A percentile compares a stretch with the other conserved stretches of the same genome.
phyloP scores from a whole-genome alignment of 2,113 vertebrate genomes.

The Nothobranchius furzeri region DNA sequence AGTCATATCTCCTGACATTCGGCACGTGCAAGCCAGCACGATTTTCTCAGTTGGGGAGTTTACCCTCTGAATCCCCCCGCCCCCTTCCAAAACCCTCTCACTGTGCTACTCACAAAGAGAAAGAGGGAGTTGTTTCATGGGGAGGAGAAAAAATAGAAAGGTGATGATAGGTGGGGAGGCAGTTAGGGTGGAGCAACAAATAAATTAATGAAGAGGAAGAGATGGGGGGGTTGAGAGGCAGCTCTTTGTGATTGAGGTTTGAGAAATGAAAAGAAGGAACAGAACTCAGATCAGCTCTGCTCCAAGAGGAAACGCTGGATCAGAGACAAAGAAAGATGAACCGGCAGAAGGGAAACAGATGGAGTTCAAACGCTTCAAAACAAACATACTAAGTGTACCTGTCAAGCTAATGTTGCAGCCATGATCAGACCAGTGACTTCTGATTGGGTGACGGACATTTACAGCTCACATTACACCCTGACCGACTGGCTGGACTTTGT shows the following conservation, averaged over 20 bases:
- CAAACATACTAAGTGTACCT: constrained; percentile 31
- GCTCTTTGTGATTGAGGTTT: constrained; percentile 66
- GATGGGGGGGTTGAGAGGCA: constrained; percentile 39
- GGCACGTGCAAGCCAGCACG: constrained; percentile 82
- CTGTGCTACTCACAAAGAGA: constrained; percentile 73
- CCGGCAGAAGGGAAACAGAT: not conserved
- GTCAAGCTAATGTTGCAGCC: constrained; percentile 16
- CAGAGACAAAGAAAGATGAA: constrained; percentile 24
- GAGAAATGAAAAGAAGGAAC: constrained; percentile 32
- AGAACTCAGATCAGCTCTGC: constrained; percentile 10
- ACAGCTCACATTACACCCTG: constrained; percentile 9
- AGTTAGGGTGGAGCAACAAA: constrained; percentile 54
- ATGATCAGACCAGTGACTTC: constrained; percentile 23
- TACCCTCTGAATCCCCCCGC: not conserved
- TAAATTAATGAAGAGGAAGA: constrained; percentile 36
- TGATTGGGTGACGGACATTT: constrained; percentile 23
- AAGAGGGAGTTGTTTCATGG: constrained; percentile 45
- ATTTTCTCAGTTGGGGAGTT: constrained; percentile 72
- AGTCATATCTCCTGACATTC: constrained; percentile 75
- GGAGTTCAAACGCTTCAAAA: not conserved
- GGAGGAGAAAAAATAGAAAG: constrained; percentile 36
- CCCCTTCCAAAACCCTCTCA: not conserved
- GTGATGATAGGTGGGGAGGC: constrained; percentile 45
- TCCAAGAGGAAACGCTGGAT: not conserved
- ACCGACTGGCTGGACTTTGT: not conserved